Evolutionary conservation across 2,113 vertebrate genomes (phyloP).

Genomic region (Pipra filicauda): DNA sequence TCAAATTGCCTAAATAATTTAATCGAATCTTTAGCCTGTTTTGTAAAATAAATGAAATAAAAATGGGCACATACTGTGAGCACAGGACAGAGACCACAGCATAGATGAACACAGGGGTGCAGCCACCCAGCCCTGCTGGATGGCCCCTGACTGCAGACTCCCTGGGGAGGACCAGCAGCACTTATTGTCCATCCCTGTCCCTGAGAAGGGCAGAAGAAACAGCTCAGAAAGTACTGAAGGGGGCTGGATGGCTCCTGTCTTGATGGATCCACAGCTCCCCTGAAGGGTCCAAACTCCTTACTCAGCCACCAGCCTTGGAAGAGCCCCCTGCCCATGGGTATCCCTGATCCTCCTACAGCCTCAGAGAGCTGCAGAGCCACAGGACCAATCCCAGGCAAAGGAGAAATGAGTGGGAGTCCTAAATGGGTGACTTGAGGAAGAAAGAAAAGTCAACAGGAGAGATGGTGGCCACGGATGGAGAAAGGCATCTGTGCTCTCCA

Average conservation of each 20-base stretch:
- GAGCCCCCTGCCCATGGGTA: fast-evolving
- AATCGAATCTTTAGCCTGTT: fast-evolving
- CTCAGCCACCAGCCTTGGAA: background rate
- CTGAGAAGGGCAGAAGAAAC: background rate
- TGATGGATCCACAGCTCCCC: fast-evolving
- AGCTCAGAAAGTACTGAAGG: background rate
- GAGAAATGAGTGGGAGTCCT: background rate
- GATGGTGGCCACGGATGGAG: background rate
- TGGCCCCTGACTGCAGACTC: background rate
- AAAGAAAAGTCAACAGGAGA: background rate
- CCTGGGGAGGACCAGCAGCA: background rate
- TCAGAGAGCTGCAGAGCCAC: background rate
- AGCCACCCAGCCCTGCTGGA: background rate
- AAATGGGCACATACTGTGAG: fast-evolving
- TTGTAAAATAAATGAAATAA: background rate
- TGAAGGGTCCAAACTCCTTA: background rate
- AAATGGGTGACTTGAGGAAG: background rate
- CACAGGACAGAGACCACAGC: background rate
- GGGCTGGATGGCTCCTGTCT: background rate
- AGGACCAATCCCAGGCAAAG: background rate
- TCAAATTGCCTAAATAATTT: background rate
- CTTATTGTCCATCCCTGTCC: fast-evolving
- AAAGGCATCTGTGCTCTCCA: background rate
- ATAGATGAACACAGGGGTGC: fast-evolving
- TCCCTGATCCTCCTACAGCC: background rate